Percentiles rank a stretch among this genome's conserved stretches.
phyloP scores from a whole-genome alignment of 2,113 vertebrate genomes.

The Myiopsitta monachus region DNA sequence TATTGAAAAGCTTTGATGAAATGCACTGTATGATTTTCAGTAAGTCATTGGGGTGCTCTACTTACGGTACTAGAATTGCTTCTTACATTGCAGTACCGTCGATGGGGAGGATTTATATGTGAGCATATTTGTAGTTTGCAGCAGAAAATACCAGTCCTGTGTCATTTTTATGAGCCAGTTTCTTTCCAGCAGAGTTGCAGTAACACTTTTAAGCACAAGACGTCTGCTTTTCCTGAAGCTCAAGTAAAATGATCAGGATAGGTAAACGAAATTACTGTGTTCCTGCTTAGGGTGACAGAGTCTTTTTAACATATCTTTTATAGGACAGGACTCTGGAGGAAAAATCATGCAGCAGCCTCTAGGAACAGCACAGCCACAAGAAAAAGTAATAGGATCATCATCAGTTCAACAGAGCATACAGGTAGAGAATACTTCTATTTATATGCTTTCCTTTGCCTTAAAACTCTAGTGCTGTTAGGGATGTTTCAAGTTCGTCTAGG shows the following conservation, averaged over 20 bases:
- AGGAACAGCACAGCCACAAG: conserved; percentile 70
- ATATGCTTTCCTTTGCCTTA: not conserved
- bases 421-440: conserved; percentile 44
- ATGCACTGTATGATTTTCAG: not conserved
- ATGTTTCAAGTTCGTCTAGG: not conserved
- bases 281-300: not conserved
- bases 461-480: not conserved
- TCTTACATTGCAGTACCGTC: not conserved
- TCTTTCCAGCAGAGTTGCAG: not conserved
- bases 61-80: not conserved
- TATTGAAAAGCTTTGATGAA: not conserved
- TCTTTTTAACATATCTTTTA: not conserved
- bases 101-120: not conserved
- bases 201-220: not conserved
- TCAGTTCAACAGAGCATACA: conserved; percentile 70
- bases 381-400: conserved; percentile 71
- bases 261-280: not conserved
- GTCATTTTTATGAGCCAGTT: not conserved
- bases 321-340: conserved; percentile 77
- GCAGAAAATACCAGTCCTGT: not conserved
- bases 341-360: conserved; percentile 70
- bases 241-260: not conserved
- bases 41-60: not conserved
- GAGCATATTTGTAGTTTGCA: not conserved
- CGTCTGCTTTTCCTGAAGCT: not conserved